Evolutionary conservation across 2,113 vertebrate genomes (phyloP), one percentile per base, ranked within the genome.

Genomic region (Charina bottae): DNA sequence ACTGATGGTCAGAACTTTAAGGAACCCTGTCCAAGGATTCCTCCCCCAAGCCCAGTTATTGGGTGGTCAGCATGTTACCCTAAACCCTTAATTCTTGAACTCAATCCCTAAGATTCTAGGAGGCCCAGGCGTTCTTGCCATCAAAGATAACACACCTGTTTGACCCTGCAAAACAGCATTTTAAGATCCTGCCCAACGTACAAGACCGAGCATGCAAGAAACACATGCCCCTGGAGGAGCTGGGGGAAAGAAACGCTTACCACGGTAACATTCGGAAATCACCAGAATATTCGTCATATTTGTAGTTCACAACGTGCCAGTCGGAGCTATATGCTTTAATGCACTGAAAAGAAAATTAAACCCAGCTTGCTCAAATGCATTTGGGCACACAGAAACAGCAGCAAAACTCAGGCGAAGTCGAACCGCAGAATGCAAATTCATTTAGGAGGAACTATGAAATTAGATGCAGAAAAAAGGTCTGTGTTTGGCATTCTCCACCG

Each of bases 241-340:
- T 49, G 49, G 49, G 49, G 49, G 49, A 7, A 85, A 4, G n/a
- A 89, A 1, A 28, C 83, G 92, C 98, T 98, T 97, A 99, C 99
- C 98, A 98, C 0, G 99, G 99, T 96, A 99, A 96, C 97, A 98
- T 98, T 94, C 99, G 98, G 96, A 99, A 99, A 96, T 99, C 99
- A 21, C 99, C 99, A 0, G 99, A 99, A 97, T 99, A 99, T 62
- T 99, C 98, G 95, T 99, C 99, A 59, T 99, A 99, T 94, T 99
- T 99, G 97, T 99, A 99, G 97, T 98, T 99, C 93, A 99, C 98
- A 56, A 99, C 97, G 0, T 98, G 97, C 99, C 99, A 99, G 97
- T 99, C 98, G 3, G 98, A 99, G 97, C 98, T 99, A 96, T 99
- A 99, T 96, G 98, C 98, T 97, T 98, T 99, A 97, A 99, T 99